phyloP scores from a whole-genome alignment of 2,113 vertebrate species.

The Campylorhamphus procurvoides region DNA sequence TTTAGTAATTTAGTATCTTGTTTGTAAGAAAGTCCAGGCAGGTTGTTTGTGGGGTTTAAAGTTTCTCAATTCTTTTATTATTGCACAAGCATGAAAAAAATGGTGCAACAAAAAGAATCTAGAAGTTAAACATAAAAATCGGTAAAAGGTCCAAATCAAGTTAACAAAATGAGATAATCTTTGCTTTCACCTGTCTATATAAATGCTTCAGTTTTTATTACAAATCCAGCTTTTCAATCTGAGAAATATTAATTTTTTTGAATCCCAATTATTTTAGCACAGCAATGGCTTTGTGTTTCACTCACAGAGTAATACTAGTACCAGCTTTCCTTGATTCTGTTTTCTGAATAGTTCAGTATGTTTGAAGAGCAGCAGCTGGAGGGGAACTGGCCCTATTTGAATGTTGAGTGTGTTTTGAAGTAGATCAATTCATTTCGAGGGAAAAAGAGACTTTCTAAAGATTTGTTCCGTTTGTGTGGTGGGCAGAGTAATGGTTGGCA shows the following conservation, averaged over 20 bases:
- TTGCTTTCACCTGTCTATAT: not conserved
- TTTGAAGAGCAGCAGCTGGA: slow-evolving; percentile 3
- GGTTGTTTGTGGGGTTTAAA: not conserved
- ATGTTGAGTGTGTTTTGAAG: not conserved
- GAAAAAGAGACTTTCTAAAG: not conserved
- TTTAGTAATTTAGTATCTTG: slow-evolving; percentile 13
- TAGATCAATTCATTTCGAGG: not conserved
- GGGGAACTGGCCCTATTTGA: not conserved
- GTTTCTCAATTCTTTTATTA: not conserved
- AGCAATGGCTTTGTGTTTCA: slow-evolving; percentile 1
- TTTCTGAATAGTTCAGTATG: not conserved
- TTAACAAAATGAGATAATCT: not conserved
- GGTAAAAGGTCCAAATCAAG: not conserved
- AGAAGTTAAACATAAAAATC: not conserved
- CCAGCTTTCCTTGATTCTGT: slow-evolving; percentile 19
- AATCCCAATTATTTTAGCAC: not conserved
- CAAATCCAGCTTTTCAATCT: not conserved
- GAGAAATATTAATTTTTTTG: not conserved
- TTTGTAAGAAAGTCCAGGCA: not conserved
- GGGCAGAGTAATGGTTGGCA: not conserved
- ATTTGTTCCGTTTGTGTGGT: not conserved
- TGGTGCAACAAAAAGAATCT: not conserved
- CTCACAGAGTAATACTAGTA: not conserved
- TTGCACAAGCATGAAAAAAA: not conserved
- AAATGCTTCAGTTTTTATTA: not conserved